Evolutionary conservation across 2,113 vertebrate species (phyloP).

Genomic region (Chionis minor): DNA sequence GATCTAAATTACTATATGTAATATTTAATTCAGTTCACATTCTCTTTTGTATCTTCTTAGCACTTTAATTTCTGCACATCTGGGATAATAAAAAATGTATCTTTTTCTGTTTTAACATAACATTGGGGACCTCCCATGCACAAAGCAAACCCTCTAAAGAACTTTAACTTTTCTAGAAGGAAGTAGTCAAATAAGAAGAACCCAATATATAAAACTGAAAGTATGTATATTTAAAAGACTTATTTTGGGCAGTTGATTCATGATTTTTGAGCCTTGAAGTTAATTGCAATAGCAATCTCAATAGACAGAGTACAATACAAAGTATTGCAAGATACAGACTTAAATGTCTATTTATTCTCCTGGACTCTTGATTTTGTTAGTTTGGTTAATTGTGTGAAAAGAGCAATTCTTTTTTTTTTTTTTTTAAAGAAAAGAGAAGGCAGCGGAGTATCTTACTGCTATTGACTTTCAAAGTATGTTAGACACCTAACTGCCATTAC

Average conservation of each 20-base stretch:
- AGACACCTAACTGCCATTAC: neutral
- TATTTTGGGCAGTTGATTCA: neutral
- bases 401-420: neutral
- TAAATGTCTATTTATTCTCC: neutral
- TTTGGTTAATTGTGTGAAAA: neutral
- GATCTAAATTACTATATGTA: neutral
- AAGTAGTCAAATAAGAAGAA: neutral
- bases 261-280: neutral
- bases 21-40: neutral
- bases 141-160: neutral
- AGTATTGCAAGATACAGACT: neutral
- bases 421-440: neutral
- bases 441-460: neutral
- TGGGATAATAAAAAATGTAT: neutral
- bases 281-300: neutral
- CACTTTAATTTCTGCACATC: neutral
- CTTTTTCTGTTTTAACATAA: neutral
- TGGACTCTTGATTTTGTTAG: neutral
- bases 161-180: neutral
- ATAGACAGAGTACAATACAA: neutral
- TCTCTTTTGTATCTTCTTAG: neutral
- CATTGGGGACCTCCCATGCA: rapidly evolving
- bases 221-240: neutral
- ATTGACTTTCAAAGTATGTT: neutral
- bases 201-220: neutral